These are phyloP conservation scores for Dusona sp. DNA, from an alignment of 2,888 invertebrate genomes.

Conservation along the genomic window DNA sequence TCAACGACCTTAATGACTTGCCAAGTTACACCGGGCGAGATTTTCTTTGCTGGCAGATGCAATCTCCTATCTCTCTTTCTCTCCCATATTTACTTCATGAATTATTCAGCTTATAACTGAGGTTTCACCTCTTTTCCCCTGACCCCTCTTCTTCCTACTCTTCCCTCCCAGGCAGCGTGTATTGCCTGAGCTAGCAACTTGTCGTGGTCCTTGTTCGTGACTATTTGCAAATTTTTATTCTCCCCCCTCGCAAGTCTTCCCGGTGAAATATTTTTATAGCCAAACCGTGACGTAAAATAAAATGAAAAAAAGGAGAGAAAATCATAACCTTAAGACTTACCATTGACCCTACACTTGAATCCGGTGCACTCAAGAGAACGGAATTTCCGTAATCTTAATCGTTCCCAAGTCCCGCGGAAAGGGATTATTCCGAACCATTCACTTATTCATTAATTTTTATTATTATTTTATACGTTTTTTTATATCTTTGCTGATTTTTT, in stretches of 20 bases:
- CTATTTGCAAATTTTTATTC: conserved; percentile 42
- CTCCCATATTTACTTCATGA: conserved; percentile 73
- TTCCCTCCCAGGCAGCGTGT: conserved; percentile 65
- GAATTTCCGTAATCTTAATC: neutral
- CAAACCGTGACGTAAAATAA: neutral
- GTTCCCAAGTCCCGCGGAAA: neutral
- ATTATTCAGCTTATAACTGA: conserved; percentile 69
- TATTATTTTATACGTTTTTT: neutral
- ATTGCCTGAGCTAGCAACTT: conserved; percentile 47
- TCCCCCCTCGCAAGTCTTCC: neutral
- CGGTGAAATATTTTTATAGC: conserved; percentile 24
- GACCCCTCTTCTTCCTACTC: neutral
- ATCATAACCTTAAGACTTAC: neutral
- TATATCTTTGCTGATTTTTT: too few species aligned
- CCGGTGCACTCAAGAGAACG: neutral
- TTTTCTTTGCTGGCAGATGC: conserved; percentile 66
- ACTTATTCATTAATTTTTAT: neutral
- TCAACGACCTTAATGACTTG: conserved; percentile 77
- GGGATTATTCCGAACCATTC: neutral
- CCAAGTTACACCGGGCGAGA: conserved; percentile 68
- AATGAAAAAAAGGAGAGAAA: neutral
- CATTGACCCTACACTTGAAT: neutral
- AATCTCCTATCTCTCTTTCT: conserved; percentile 75
- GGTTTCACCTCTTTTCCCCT: conserved; percentile 8
- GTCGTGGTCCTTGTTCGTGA: conserved; percentile 41